Conservation (phyloP, 2,797 vertebrate genomes). For the Vireo griseus region DNA sequence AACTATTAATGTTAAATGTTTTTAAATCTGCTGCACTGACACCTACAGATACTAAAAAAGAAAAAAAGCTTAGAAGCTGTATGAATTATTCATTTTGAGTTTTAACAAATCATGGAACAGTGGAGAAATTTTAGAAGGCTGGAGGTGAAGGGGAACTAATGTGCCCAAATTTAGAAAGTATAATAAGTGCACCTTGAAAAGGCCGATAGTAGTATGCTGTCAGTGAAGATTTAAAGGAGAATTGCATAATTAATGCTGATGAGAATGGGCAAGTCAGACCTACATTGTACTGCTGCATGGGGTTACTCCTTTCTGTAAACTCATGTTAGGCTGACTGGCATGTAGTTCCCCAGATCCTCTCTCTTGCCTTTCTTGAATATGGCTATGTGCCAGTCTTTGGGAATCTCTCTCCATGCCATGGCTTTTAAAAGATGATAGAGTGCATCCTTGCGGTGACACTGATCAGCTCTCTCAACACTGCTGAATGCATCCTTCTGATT, state of each 20-base stretch:
- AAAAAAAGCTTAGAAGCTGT: background rate
- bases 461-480: background rate
- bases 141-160: background rate
- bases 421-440: background rate
- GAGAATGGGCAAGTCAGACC: background rate
- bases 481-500: background rate
- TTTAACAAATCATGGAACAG: conserved; percentile 2
- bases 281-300: background rate
- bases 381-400: background rate
- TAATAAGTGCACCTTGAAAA: background rate
- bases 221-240: background rate
- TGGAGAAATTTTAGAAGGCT: conserved; percentile 5
- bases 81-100: conserved; percentile 43
- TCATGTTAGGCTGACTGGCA: background rate
- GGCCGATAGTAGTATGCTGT: background rate
- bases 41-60: conserved; percentile 28
- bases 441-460: background rate
- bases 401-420: background rate
- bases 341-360: background rate
- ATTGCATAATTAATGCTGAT: background rate
- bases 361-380: background rate
- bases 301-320: background rate
- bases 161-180: conserved; percentile 20
- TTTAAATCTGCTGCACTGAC: conserved; percentile 31
- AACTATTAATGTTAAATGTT: conserved; percentile 40